Evolutionary conservation across 2,113 vertebrate species (phyloP).

Genomic region (Conger conger): DNA sequence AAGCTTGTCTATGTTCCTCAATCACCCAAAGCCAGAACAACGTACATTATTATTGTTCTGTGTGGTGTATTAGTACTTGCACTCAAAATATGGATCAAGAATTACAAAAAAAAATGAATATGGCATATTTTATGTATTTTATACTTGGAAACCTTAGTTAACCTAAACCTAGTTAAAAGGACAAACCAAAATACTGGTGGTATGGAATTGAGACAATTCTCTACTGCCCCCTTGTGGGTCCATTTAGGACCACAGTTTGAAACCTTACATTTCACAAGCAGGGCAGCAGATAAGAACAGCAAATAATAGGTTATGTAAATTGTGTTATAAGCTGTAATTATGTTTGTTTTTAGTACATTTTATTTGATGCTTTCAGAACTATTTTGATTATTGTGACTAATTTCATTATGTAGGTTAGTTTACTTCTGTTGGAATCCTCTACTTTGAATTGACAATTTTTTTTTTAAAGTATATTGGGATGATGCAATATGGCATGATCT

Average conservation of each 20-base stretch:
- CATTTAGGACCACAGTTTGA: not conserved
- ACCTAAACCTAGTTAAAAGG: not conserved
- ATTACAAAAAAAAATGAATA: too few relatives aligned
- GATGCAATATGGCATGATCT: too few relatives aligned
- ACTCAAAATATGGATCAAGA: not conserved
- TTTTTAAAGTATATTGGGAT: too few relatives aligned
- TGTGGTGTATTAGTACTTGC: not conserved
- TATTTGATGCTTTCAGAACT: not conserved
- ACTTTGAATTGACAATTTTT: too few relatives aligned
- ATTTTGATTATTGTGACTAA: not conserved
- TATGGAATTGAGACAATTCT: conserved; percentile 5
- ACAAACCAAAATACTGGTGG: not conserved
- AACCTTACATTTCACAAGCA: not conserved
- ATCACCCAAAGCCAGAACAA: too few relatives aligned
- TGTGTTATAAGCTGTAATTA: not conserved
- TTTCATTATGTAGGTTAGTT: not conserved
- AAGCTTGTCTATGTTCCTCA: too few relatives aligned
- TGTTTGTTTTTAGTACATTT: not conserved
- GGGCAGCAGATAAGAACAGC: not conserved
- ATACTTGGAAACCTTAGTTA: not conserved
- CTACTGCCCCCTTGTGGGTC: conserved; percentile 20
- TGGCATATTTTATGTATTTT: too few relatives aligned
- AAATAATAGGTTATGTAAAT: not conserved
- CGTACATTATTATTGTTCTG: not conserved
- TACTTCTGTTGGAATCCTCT: too few relatives aligned